Conservation (phyloP, 2,797 vertebrate genomes). For the Xenentodon cancila region DNA sequence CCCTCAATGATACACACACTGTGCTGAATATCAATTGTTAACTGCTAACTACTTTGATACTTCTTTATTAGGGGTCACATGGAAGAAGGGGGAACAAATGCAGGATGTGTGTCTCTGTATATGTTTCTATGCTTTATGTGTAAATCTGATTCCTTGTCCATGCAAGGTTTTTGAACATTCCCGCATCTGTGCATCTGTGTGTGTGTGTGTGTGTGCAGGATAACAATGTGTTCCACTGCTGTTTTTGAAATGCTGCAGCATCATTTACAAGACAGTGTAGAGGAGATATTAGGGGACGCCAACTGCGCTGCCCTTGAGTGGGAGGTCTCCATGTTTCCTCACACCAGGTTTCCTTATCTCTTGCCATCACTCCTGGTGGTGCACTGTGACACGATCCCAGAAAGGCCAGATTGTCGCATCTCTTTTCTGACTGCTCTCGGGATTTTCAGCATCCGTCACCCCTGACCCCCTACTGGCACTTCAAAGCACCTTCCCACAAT, state of each 20-base stretch:
- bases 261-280: conserved; percentile 24
- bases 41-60: conserved; percentile 40
- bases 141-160: too few relatives aligned
- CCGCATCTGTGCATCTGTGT: background rate
- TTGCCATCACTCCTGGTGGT: conserved; percentile 56
- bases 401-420: conserved; percentile 80
- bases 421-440: conserved; percentile 66
- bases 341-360: conserved; percentile 38
- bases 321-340: conserved; percentile 27
- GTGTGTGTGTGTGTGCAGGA: conserved; percentile 15
- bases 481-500: conserved; percentile 62
- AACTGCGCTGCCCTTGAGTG: conserved; percentile 58
- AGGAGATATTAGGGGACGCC: conserved; percentile 27
- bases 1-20: conserved; percentile 18
- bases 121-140: conserved; percentile 9
- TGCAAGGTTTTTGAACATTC: too few relatives aligned
- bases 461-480: conserved; percentile 38
- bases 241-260: conserved; percentile 39
- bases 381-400: conserved; percentile 59
- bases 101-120: conserved; percentile 24
- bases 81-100: conserved; percentile 21
- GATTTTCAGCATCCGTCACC: conserved; percentile 77
- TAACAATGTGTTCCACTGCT: conserved; percentile 20
- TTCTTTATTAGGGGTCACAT: conserved; percentile 58
- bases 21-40: conserved; percentile 73